Evolutionary conservation across 1,140 invertebrate genomes (phyloP), one percentile per base, ranked within the genome.

Genomic region (Melipona quadrifasciata): DNA sequence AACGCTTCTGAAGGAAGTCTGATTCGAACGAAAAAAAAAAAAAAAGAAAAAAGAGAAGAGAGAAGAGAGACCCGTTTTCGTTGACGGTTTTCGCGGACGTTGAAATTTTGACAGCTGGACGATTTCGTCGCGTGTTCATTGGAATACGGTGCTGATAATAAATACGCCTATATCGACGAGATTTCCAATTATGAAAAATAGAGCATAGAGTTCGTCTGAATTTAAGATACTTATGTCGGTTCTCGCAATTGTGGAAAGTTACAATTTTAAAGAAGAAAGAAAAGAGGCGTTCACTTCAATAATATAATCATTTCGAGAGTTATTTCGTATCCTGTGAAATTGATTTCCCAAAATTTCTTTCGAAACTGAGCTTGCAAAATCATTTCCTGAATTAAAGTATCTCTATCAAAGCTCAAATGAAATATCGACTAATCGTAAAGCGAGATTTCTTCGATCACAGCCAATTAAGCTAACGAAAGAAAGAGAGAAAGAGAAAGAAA

Each of bases 1-100:
- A 76, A 76, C 58, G 72, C 16, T 53, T 67, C 51, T 72, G 77
- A 68, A 77, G 64, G 84, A 72, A 72, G 47, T 53, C 70, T 53
- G 47, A 72, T 72, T 51, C 84, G 65, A 82, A 51, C 51, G 76
- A n/a, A 24, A 16, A 51, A 3, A 10, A 27, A 34, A 68, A 34
- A 19, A 3, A n/a, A n/a, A 14, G 2, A n/a, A 12, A 14, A 64
- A 3, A 64, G n/a, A n/a, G 19, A 2, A 11, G 58, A 47, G 39
- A 47, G 39, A 47, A n/a, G n/a, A n/a, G n/a, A n/a, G n/a, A n/a
- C n/a, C 8, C 39, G 39, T 47, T 47, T 17, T 77, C 82, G 80
- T 74, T 24, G 53, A 70, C 27, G 67, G 10, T 47, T 47, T 31
- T 68, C 31, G 16, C 39, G 67, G 31, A 68, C 67, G 31, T 47